A percentile compares a stretch with the other conserved stretches of the same genome.
phyloP scores from a whole-genome alignment of 2,888 invertebrate genomes.

The Caenorhabditis zanzibari region DNA sequence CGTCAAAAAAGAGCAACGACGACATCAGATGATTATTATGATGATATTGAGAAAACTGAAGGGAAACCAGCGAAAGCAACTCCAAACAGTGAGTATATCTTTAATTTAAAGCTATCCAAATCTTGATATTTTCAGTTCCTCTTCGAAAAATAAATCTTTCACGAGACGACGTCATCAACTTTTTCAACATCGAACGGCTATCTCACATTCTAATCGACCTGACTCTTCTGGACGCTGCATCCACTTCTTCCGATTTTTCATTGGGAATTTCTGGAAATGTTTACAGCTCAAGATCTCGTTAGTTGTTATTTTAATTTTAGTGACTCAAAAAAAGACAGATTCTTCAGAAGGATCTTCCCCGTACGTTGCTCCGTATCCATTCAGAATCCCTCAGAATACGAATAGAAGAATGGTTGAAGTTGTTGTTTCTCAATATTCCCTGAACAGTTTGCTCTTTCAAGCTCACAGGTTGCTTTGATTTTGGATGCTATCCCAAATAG shows the following conservation, averaged over 20 bases:
- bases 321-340: neutral
- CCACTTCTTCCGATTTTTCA: slow-evolving; percentile 72
- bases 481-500: neutral
- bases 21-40: slow-evolving; percentile 69
- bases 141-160: slow-evolving; percentile 57
- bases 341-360: slow-evolving; percentile 73
- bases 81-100: slow-evolving; percentile 22
- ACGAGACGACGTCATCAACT: slow-evolving; percentile 71
- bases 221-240: slow-evolving; percentile 73
- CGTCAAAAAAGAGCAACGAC: slow-evolving; percentile 45
- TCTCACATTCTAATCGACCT: slow-evolving; percentile 73
- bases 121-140: slow-evolving; percentile 24
- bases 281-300: slow-evolving; percentile 70
- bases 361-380: slow-evolving; percentile 70
- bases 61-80: slow-evolving; percentile 54
- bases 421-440: slow-evolving; percentile 71
- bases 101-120: neutral
- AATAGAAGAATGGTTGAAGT: slow-evolving; percentile 72
- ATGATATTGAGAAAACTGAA: slow-evolving; percentile 67
- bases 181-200: slow-evolving; percentile 74
- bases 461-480: slow-evolving; percentile 68
- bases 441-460: slow-evolving; percentile 74
- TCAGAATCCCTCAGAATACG: slow-evolving; percentile 71
- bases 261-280: slow-evolving; percentile 75
- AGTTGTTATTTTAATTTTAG: slow-evolving; percentile 2